Evolutionary conservation across 2,888 invertebrate genomes (phyloP).

Genomic region (Microchrysa polita): DNA sequence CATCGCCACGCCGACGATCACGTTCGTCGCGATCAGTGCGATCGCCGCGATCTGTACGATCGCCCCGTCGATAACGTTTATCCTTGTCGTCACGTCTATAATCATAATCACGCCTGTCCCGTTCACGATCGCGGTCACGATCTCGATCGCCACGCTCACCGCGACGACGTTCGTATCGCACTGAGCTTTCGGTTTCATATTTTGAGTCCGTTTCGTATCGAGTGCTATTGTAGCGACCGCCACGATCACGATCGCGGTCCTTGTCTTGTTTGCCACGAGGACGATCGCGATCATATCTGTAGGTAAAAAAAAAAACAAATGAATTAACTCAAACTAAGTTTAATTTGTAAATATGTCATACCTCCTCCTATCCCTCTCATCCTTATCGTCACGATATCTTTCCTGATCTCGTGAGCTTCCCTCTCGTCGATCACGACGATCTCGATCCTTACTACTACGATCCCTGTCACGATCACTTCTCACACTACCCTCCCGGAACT

Average conservation of each 20-base stretch:
- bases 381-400: constrained; percentile 61
- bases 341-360: constrained; percentile 8
- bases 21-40: constrained; percentile 53
- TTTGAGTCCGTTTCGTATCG: constrained; percentile 73
- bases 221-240: constrained; percentile 52
- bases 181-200: constrained; percentile 72
- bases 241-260: constrained; percentile 52
- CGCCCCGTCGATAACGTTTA: constrained; percentile 45
- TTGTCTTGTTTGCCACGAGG: constrained; percentile 52
- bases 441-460: constrained; percentile 62
- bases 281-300: constrained; percentile 61
- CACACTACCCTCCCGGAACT: constrained; percentile 66
- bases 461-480: constrained; percentile 56
- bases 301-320: constrained; percentile 45
- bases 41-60: no score
- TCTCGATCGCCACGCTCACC: constrained; percentile 50
- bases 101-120: constrained; percentile 53
- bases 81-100: constrained; percentile 50
- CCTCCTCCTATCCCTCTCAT: constrained; percentile 54
- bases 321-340: neutral
- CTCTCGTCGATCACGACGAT: constrained; percentile 56
- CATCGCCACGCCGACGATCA: constrained; percentile 47
- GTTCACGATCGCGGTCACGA: constrained; percentile 55
- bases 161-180: constrained; percentile 54
- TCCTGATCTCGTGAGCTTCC: constrained; percentile 54